A percentile compares a stretch with the other conserved stretches of the same genome.
These are phyloP conservation scores for Astur gentilis DNA, from an alignment of 2,113 vertebrate species.

Conservation along the genomic window DNA sequence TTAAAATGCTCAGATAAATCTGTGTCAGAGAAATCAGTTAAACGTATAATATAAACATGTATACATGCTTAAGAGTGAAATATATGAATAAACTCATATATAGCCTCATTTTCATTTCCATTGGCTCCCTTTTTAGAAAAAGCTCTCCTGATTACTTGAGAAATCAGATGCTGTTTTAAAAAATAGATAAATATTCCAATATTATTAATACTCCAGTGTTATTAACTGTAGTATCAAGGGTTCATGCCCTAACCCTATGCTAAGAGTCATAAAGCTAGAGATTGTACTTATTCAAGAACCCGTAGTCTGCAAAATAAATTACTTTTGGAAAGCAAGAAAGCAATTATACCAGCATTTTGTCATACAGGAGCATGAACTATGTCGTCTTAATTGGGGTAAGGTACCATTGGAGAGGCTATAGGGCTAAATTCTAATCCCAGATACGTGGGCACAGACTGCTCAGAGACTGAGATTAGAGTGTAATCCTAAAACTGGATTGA, in stretches of 20 bases:
- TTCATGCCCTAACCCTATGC: not conserved
- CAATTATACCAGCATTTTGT: not conserved
- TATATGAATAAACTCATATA: not conserved
- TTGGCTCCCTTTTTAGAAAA: not conserved
- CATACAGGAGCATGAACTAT: not conserved
- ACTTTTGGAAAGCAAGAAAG: not conserved
- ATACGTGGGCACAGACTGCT: conserved; percentile 34
- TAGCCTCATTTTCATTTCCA: not conserved
- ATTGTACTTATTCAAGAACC: not conserved
- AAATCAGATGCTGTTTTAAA: not conserved
- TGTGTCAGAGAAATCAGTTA: not conserved
- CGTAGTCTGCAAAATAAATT: not conserved
- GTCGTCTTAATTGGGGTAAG: not conserved
- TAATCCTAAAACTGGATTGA: conserved; percentile 61
- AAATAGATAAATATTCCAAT: not conserved
- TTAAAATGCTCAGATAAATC: not conserved
- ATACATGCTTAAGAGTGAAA: not conserved
- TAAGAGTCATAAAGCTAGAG: not conserved
- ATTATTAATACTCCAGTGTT: not conserved
- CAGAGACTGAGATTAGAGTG: conserved; percentile 44
- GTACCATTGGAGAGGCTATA: not conserved
- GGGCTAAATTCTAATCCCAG: conserved; percentile 51
- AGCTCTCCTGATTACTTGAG: not conserved
- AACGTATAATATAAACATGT: not conserved
- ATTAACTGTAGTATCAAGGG: not conserved